Percentiles rank a stretch among this genome's conserved stretches.
Evolutionary conservation across 2,797 vertebrate species (phyloP).

Genomic region (Myripristis jacobus): DNA sequence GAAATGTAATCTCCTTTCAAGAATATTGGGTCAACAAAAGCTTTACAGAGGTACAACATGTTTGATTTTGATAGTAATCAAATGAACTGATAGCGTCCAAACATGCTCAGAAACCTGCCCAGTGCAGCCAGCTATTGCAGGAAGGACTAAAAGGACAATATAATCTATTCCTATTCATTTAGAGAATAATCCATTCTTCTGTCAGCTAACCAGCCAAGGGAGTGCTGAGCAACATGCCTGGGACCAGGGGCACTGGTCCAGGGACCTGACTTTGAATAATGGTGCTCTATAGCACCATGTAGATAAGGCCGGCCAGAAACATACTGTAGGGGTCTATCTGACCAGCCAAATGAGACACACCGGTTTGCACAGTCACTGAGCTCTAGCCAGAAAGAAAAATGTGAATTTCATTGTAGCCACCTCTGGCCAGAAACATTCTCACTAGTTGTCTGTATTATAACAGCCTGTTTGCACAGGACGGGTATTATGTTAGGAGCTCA

Average conservation of each 20-base stretch:
- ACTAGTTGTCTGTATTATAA: conserved; percentile 37
- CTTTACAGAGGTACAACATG: not conserved
- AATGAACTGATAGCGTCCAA: not conserved
- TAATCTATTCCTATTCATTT: conserved; percentile 31
- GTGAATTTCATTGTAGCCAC: conserved; percentile 42
- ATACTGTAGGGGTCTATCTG: conserved; percentile 65
- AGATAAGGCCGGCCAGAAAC: conserved; percentile 65
- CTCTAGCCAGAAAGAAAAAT: conserved; percentile 61
- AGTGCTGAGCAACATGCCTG: conserved; percentile 44
- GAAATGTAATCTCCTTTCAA: conserved; percentile 26
- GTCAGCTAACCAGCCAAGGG: conserved; percentile 43
- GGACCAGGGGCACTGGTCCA: conserved; percentile 40
- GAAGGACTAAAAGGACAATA: conserved; percentile 12
- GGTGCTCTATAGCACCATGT: conserved; percentile 44
- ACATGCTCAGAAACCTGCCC: not conserved
- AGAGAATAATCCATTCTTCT: conserved; percentile 45
- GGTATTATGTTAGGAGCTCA: not conserved
- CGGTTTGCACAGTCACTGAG: conserved; percentile 66
- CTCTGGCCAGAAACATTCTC: conserved; percentile 15
- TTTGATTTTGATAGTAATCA: not conserved
- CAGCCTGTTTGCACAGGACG: not conserved
- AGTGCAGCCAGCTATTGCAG: not conserved
- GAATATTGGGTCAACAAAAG: conserved; percentile 11
- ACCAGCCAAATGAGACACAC: conserved; percentile 62
- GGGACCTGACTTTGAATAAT: conserved; percentile 72